Percentiles rank a stretch among this genome's conserved stretches.
These are phyloP conservation scores for Drosophila orena DNA, from an alignment of 1,140 invertebrate genomes.

Conservation along the genomic window DNA sequence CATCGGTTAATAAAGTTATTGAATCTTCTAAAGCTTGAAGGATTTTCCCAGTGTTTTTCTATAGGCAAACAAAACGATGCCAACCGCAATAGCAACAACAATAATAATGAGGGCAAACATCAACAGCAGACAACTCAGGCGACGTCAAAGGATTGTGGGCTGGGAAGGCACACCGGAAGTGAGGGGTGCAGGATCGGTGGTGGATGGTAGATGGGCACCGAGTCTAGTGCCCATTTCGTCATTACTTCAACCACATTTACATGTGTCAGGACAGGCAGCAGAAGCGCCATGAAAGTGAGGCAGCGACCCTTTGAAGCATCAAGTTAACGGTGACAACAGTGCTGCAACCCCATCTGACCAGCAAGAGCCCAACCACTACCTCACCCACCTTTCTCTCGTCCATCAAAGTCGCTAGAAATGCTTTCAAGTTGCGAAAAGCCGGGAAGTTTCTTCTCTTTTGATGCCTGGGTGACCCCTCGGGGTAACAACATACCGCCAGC, in stretches of 20 bases:
- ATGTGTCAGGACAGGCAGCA: slow-evolving; percentile 69
- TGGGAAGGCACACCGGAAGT: slow-evolving; percentile 34
- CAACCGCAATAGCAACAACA: slow-evolving; percentile 79
- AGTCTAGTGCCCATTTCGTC: slow-evolving; percentile 82
- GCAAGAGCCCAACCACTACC: slow-evolving; percentile 10
- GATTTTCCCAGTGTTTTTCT: slow-evolving; percentile 49
- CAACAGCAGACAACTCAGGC: slow-evolving; percentile 72
- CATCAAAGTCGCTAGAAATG: slow-evolving; percentile 69
- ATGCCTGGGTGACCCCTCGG: slow-evolving; percentile 31
- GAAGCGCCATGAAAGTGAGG: slow-evolving; percentile 16
- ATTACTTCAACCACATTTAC: slow-evolving; percentile 84
- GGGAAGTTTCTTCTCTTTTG: slow-evolving; percentile 75
- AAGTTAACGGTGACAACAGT: slow-evolving; percentile 45
- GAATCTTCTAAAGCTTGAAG: background rate
- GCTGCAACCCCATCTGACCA: slow-evolving; percentile 68
- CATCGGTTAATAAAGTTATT: no score
- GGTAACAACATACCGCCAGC: background rate
- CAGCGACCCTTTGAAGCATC: slow-evolving; percentile 72
- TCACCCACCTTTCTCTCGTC: slow-evolving; percentile 57
- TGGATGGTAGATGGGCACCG: slow-evolving; percentile 35
- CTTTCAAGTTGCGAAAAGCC: slow-evolving; percentile 73
- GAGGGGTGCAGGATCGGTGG: slow-evolving; percentile 12
- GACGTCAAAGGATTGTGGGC: slow-evolving; percentile 76
- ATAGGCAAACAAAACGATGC: slow-evolving; percentile 79
- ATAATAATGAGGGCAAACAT: slow-evolving; percentile 83